These are phyloP conservation scores for Notolabrus celidotus DNA, from an alignment of 2,797 vertebrate genomes.

Conservation along the genomic window DNA sequence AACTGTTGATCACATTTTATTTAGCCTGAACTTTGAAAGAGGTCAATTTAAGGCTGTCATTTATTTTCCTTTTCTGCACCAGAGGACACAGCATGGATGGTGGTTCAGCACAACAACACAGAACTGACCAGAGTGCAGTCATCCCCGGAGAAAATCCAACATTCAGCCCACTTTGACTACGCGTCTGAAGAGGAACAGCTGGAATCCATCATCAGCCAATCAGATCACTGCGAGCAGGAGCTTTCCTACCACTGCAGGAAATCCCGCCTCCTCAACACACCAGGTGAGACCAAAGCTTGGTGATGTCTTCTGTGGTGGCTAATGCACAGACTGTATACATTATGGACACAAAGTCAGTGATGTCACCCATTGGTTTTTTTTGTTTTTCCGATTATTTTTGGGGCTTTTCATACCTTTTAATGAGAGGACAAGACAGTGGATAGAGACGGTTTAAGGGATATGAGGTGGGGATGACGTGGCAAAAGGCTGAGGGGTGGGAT, in stretches of 20 bases:
- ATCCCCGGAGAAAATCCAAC: constrained; percentile 81
- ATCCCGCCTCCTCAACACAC: constrained; percentile 92
- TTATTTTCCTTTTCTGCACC: background rate
- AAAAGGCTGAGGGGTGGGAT: no score
- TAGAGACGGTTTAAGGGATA: no score
- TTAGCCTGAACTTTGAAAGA: background rate
- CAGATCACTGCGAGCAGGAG: constrained; percentile 94
- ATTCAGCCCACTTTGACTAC: constrained; percentile 89
- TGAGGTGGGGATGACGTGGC: no score
- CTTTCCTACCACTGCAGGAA: constrained; percentile 91
- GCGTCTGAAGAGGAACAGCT: constrained; percentile 89
- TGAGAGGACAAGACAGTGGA: no score
- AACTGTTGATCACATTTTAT: background rate
- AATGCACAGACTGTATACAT: no score
- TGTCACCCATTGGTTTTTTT: no score
- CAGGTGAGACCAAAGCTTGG: constrained; percentile 79
- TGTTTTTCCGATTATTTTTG: no score
- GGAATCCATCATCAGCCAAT: constrained; percentile 85
- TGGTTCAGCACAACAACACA: constrained; percentile 94
- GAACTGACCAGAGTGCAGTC: constrained; percentile 88
- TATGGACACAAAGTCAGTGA: no score
- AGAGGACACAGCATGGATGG: constrained; percentile 91
- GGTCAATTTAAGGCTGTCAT: background rate
- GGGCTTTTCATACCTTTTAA: no score
- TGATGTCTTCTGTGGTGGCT: background rate